Conservation (phyloP, 1,140 invertebrate genomes). For the Pogonognathellus flavescens region DNA sequence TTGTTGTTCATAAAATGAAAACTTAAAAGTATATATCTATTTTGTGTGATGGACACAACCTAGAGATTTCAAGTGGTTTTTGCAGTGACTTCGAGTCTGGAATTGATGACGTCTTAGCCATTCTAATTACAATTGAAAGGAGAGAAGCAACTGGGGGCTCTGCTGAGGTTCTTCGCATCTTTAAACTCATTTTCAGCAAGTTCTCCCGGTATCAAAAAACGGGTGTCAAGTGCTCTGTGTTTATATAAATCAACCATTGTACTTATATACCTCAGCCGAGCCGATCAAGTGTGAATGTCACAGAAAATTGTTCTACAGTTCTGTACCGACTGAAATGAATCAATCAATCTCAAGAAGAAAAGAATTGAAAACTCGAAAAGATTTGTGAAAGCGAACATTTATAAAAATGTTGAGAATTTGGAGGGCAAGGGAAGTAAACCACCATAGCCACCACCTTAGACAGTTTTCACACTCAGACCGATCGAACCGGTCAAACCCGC, state of each 20-base stretch:
- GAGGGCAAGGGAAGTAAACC: constrained; percentile 38
- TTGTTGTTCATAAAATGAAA: background rate
- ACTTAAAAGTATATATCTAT: constrained; percentile 5
- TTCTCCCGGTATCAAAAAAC: background rate
- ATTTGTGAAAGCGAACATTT: constrained; percentile 27
- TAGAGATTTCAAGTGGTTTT: constrained; percentile 61
- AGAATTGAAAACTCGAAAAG: constrained; percentile 37
- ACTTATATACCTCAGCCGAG: constrained; percentile 46
- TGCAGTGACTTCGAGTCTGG: constrained; percentile 46
- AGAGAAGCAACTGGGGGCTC: constrained; percentile 49
- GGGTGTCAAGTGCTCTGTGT: constrained; percentile 45
- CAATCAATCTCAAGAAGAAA: constrained; percentile 57
- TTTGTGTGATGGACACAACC: constrained; percentile 33
- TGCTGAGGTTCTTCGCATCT: constrained; percentile 54
- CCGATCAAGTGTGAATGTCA: constrained; percentile 27
- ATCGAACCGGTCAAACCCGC: constrained; percentile 25
- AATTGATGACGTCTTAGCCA: constrained; percentile 31
- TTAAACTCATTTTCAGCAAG: constrained; percentile 37
- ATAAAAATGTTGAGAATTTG: constrained; percentile 37
- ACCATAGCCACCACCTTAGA: constrained; percentile 62
- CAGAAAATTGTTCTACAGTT: constrained; percentile 11
- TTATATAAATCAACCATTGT: constrained; percentile 26
- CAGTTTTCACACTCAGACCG: constrained; percentile 61
- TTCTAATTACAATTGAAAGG: constrained; percentile 42
- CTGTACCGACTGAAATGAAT: constrained; percentile 57